Conservation (phyloP, 2,113 vertebrate species). For the Casuarius casuarius region DNA sequence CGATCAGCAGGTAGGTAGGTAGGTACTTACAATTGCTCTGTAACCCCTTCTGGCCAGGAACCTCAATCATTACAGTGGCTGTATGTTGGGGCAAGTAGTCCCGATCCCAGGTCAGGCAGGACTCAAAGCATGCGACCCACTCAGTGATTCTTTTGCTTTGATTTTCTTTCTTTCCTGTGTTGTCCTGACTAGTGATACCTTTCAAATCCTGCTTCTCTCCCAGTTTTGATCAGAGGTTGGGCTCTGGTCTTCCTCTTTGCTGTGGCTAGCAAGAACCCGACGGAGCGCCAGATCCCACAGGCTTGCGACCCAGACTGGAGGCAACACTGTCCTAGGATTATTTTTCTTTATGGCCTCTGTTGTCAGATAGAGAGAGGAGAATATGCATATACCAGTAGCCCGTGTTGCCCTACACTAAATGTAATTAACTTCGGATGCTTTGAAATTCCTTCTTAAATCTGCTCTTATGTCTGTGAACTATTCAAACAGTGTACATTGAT, state of each 20-base stretch:
- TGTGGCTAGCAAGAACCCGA: background rate
- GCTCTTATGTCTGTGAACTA: background rate
- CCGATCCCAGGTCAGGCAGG: background rate
- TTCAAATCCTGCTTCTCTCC: background rate
- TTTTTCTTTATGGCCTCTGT: background rate
- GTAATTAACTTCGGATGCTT: background rate
- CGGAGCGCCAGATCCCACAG: background rate
- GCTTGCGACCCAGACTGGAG: background rate
- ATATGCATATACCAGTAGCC: too few relatives aligned
- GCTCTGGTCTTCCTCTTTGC: background rate
- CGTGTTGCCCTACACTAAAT: background rate
- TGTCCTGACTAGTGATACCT: background rate
- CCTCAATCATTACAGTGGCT: background rate
- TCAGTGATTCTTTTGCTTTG: background rate
- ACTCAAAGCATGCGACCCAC: background rate
- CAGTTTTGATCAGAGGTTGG: background rate
- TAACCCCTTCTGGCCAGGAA: background rate
- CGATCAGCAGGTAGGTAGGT: background rate
- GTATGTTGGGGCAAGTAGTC: fast-evolving
- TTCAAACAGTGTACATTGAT: background rate
- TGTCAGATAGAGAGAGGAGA: background rate
- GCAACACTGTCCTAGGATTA: background rate
- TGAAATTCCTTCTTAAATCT: background rate
- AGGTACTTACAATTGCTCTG: background rate
- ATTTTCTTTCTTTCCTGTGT: background rate